A percentile compares a stretch with the other conserved stretches of the same genome.
Conservation (phyloP, 2,888 invertebrate genomes). For the Stegophylla sp. region DNA sequence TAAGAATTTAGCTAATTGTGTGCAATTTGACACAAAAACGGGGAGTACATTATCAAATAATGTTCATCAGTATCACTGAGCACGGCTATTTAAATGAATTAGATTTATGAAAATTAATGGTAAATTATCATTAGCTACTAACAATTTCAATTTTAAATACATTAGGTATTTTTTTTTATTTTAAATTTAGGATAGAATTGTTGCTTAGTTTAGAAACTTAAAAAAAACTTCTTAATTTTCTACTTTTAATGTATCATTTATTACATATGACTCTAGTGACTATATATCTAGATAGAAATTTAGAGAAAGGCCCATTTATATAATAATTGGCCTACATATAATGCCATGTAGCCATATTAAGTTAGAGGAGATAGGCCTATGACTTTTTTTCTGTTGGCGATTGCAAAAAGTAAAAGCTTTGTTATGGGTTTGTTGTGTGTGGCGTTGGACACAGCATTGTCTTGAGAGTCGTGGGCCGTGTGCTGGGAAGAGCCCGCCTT, state of each 20-base stretch:
- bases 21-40: background rate
- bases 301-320: slow-evolving; percentile 51
- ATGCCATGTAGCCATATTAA: slow-evolving; percentile 57
- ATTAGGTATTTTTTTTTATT: slow-evolving; percentile 34
- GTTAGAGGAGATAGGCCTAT: slow-evolving; percentile 58
- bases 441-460: slow-evolving; percentile 59
- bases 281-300: slow-evolving; percentile 53
- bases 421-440: slow-evolving; percentile 59
- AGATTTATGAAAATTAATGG: slow-evolving; percentile 26
- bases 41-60: background rate
- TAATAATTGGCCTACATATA: slow-evolving; percentile 54
- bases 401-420: slow-evolving; percentile 59
- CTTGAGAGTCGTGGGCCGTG: slow-evolving; percentile 59
- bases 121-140: background rate
- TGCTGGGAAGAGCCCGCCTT: slow-evolving; percentile 59
- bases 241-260: slow-evolving; percentile 24
- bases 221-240: slow-evolving; percentile 34
- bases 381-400: slow-evolving; percentile 59
- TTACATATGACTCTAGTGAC: slow-evolving; percentile 31
- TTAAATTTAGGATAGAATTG: slow-evolving; percentile 28
- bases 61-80: background rate
- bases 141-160: slow-evolving; percentile 14
- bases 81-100: slow-evolving; percentile 43
- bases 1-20: background rate
- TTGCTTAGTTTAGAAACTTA: slow-evolving; percentile 54